Evolutionary conservation across 2,797 vertebrate genomes (phyloP).

Genomic region (Coregonus sp.): DNA sequence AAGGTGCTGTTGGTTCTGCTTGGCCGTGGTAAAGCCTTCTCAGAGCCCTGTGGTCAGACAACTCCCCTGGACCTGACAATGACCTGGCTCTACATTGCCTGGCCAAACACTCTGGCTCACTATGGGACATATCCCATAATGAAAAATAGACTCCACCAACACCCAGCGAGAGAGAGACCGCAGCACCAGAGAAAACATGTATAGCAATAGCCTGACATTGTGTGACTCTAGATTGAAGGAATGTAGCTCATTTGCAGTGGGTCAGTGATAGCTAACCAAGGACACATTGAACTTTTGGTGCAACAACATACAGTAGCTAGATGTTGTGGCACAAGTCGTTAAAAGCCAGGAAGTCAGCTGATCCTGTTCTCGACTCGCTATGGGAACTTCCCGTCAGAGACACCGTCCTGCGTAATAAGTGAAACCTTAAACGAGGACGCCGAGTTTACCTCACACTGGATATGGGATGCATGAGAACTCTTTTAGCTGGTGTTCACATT

Average conservation of each 20-base stretch:
- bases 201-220: neutral
- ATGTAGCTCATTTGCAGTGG: neutral
- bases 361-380: neutral
- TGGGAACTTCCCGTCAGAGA: neutral
- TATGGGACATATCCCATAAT: neutral
- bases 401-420: neutral
- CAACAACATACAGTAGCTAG: neutral
- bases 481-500: neutral
- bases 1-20: neutral
- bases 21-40: neutral
- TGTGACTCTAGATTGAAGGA: neutral
- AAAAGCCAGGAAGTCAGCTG: neutral
- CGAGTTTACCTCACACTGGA: neutral
- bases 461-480: neutral
- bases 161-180: neutral
- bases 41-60: neutral
- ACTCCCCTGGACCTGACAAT: neutral
- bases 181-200: neutral
- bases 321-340: neutral
- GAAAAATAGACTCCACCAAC: neutral
- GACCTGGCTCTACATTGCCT: constrained; percentile 1
- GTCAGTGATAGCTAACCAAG: neutral
- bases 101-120: neutral
- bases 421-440: neutral
- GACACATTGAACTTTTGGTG: neutral